Percentiles rank a stretch among this genome's conserved stretches.
Evolutionary conservation across 2,888 invertebrate species (phyloP).

Genomic region (Eurytoma californica): DNA sequence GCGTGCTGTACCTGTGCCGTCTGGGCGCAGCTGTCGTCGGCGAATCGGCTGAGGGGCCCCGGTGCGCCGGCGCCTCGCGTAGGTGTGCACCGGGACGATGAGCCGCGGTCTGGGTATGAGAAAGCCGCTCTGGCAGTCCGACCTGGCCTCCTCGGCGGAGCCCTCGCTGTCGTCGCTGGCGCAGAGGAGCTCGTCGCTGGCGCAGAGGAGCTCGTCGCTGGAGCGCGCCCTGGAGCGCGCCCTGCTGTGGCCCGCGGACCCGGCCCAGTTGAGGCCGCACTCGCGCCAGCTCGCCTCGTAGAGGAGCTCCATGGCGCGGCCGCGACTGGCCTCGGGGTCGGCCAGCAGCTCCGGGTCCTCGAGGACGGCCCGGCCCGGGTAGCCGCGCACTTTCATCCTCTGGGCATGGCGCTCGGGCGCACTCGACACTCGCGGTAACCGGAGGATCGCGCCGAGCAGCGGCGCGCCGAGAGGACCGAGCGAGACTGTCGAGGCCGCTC

Average conservation of each 20-base stretch:
- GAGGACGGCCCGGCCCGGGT: conserved; percentile 87
- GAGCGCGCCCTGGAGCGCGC: conserved; percentile 36
- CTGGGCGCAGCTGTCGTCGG: conserved; percentile 74
- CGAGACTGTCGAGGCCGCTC: neutral
- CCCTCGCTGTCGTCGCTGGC: conserved; percentile 20
- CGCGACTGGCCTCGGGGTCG: conserved; percentile 83
- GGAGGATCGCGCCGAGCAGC: neutral
- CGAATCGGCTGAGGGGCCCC: conserved; percentile 81
- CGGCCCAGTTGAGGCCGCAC: conserved; percentile 71
- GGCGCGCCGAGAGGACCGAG: conserved; percentile 12
- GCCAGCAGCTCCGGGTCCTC: conserved; percentile 80
- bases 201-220: conserved; percentile 3
- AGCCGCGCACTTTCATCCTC: conserved; percentile 88
- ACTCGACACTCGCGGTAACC: neutral
- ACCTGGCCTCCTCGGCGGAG: neutral
- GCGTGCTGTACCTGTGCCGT: conserved; percentile 56
- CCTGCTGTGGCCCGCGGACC: too few relatives aligned
- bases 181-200: neutral
- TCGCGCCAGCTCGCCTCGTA: conserved; percentile 92
- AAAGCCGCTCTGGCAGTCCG: conserved; percentile 74
- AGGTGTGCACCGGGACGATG: conserved; percentile 92
- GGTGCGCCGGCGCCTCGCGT: conserved; percentile 86
- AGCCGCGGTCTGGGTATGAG: conserved; percentile 90
- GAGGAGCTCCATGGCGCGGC: conserved; percentile 84
- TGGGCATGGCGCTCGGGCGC: neutral